Evolutionary conservation across 2,113 vertebrate genomes (phyloP), one percentile per base, ranked within the genome.

Genomic region (Microcebus jonahi): DNA sequence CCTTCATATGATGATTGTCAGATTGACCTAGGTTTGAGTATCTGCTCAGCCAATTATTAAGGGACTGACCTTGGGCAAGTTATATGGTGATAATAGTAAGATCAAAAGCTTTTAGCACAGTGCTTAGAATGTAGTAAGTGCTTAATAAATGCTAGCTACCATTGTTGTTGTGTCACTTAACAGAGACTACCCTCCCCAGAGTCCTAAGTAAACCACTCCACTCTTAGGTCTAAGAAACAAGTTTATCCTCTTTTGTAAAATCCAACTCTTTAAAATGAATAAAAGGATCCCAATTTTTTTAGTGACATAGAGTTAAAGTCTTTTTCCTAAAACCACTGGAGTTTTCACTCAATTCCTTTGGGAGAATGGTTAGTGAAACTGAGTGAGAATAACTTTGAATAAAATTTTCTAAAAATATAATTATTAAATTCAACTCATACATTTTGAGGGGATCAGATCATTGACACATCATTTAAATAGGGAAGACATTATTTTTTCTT

Each of bases 321-420:
- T 81, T 85, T 76, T 53, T 90, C 17, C 14, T 76, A 80, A 55
- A 48, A 45, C 14, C 36, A 36, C 14, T 67, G 6, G 29, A 39
- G 20, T 71, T 77, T 55, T 90, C 39, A 48, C 6, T 95, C 25
- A 48, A 21, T 76, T 79, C 14, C 6, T 94, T 94, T 85, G 31
- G 55, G 57, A 91, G 79, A 95, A 83, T 86, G 27, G 86, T 81
- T 31, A 53, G 34, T 65, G 36, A 96, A 87, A 48, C 53, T 73
- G 15, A 65, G 14, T 29, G 25, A 95, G 50, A 91, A 79, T 23
- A 91, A 76, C 9, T 50, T 77, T 36, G 21, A 90, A 65, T 67
- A 94, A 61, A 27, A 50, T 45, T 65, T 92, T 63, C 27, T 92
- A 87, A 17, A 81, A 20, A 57, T 50, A 42, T 12, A 67, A 57